phyloP scores from a whole-genome alignment of 2,888 invertebrate genomes.

The Calephelis perditalis region DNA sequence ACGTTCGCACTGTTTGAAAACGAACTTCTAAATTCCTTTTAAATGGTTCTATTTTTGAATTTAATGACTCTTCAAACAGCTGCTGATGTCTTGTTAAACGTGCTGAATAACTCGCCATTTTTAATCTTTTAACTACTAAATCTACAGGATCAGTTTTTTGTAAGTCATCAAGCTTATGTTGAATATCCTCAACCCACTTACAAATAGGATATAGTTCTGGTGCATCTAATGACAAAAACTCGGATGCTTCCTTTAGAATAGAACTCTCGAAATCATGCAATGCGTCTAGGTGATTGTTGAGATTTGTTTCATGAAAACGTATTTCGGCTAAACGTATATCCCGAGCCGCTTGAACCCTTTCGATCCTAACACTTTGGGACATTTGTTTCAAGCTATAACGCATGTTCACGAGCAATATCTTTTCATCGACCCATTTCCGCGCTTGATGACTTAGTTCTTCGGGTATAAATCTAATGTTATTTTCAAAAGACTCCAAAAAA shows the following conservation, averaged over 20 bases:
- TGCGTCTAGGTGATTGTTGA: constrained; percentile 53
- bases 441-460: constrained; percentile 48
- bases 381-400: constrained; percentile 54
- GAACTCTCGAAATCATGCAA: constrained; percentile 41
- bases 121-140: constrained; percentile 45
- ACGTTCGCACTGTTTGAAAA: constrained; percentile 55
- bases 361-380: constrained; percentile 51
- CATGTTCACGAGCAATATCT: constrained; percentile 42
- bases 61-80: constrained; percentile 50
- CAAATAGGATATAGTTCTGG: constrained; percentile 49
- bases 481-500: constrained; percentile 56
- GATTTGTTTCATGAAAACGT: constrained; percentile 45
- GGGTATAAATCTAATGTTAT: constrained; percentile 43
- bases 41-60: constrained; percentile 36
- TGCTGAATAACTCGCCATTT: constrained; percentile 52
- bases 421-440: constrained; percentile 52
- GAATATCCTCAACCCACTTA: constrained; percentile 43
- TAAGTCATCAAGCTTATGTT: constrained; percentile 39
- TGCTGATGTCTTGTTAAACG: constrained; percentile 47
- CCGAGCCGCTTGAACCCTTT: constrained; percentile 47
- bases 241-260: constrained; percentile 42
- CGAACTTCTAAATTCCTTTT: constrained; percentile 42
- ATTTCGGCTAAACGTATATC: constrained; percentile 48
- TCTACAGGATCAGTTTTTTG: constrained; percentile 36
- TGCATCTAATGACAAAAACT: constrained; percentile 42